Conservation (phyloP, 2,888 invertebrate species). For the Lissocephala sabroskyi region DNA sequence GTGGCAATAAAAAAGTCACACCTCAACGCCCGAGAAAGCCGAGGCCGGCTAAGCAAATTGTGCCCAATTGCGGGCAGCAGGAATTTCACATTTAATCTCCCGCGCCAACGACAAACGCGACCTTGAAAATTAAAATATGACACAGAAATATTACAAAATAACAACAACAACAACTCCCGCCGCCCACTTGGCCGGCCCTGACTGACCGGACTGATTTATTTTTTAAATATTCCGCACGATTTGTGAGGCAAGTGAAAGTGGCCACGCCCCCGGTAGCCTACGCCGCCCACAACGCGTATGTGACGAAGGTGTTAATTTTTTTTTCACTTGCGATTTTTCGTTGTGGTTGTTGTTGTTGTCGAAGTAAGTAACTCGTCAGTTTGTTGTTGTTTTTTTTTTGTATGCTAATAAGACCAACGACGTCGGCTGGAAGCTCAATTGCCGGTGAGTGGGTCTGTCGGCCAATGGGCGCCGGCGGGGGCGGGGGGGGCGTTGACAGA, state of each 20-base stretch:
- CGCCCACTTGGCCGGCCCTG: no score
- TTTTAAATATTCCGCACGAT: constrained; percentile 51
- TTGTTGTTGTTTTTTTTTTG: constrained; percentile 6
- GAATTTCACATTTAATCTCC: background rate
- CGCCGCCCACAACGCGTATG: constrained; percentile 33
- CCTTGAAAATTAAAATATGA: constrained; percentile 43
- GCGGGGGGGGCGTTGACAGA: constrained; percentile 6
- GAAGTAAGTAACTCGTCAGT: no score
- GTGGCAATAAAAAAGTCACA: no score
- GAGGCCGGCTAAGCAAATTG: background rate
- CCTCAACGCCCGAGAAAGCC: background rate
- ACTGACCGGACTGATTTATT: no score
- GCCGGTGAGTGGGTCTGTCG: no score
- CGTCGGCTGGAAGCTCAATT: constrained; percentile 18
- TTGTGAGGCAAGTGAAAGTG: constrained; percentile 53
- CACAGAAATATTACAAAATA: constrained; percentile 35
- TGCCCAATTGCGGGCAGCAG: background rate
- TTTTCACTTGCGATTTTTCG: constrained; percentile 35
- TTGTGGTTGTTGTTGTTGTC: no score
- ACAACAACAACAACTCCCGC: constrained; percentile 12
- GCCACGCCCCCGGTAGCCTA: constrained; percentile 47
- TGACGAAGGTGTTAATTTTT: constrained; percentile 67
- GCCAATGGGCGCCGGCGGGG: no score
- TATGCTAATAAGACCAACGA: constrained; percentile 23
- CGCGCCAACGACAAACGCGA: no score